Evolutionary conservation across 2,888 invertebrate species (phyloP), one percentile per base, ranked within the genome.

Genomic region (Caenorhabditis doughertyi): DNA sequence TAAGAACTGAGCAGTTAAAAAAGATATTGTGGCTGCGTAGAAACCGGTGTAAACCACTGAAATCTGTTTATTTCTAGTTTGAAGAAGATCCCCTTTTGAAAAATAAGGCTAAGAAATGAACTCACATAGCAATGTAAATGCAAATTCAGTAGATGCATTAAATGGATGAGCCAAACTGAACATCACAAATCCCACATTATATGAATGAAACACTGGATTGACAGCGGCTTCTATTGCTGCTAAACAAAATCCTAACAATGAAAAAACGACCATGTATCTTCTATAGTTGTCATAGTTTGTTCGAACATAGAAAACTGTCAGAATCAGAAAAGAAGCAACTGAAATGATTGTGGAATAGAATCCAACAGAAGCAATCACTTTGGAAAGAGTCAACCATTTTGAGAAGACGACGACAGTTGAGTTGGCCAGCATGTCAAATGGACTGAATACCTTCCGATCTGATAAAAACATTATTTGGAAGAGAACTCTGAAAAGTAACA

Each of bases 191-290:
- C 76, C 76, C 7, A 23, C 25, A 32, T 67, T 67, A 23, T 60
- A 67, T 1, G 67, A 58, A 42, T 76, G 76, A 21, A 76, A 60
- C 16, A 76, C 35, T 16, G 76, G 76, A 39, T 65, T 65, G 13
- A 76, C 58, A 9, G 60, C 47, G 13, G 51, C 58, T 39, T 67
- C 76, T 3, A 76, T 42, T 16, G 67, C 58, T 13, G 67, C 67
- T 11, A 76, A 23, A 0, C 32, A 25, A 11, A 67, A 67, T 9
- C 76, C 76, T 11, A 76, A 18, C 4, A 76, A 21, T 1, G 76
- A 76, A 35, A 76, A 76, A 18, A 76, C 67, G 13, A 76, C 11
- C 58, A 76, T 76, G 27, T 67, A 67, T 5, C 67, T 3, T 39
- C 68, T 67, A 49, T 76, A 76, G 35, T 47, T 65, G 11, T 58